These are phyloP conservation scores for Trachelus stipa DNA, from an alignment of 2,888 invertebrate species.

Conservation along the genomic window DNA sequence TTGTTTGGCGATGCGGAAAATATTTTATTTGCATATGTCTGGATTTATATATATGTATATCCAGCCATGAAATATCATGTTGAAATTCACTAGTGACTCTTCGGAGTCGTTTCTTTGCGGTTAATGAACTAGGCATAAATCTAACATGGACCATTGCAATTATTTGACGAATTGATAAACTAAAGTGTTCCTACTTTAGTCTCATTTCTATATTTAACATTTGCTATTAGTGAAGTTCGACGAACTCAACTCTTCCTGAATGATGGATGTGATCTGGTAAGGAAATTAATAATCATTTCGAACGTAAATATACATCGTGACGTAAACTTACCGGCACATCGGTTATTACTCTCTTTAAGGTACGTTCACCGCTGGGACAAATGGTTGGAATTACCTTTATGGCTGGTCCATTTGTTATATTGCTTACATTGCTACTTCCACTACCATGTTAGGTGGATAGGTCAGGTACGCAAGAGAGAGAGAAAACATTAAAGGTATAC, in stretches of 20 bases:
- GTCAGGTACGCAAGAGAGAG: background rate
- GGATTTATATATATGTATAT: background rate
- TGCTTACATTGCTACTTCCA: background rate
- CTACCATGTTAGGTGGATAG: background rate
- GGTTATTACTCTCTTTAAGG: background rate
- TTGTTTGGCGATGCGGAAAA: background rate
- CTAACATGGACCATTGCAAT: background rate
- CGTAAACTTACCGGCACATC: background rate
- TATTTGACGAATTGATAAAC: background rate
- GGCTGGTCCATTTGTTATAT: background rate
- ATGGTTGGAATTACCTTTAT: background rate
- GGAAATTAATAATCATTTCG: background rate
- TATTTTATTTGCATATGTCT: background rate
- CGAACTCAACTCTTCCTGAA: background rate
- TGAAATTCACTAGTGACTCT: background rate
- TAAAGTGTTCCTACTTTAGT: background rate
- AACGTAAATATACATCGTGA: background rate
- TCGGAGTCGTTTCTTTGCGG: background rate
- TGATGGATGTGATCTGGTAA: background rate
- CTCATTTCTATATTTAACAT: background rate
- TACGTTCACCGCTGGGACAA: conserved; percentile 1
- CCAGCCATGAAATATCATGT: background rate
- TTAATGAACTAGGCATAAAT: background rate
- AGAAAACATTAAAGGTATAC: background rate
- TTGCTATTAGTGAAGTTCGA: background rate